Evolutionary conservation across 2,888 invertebrate species (phyloP).

Genomic region (Suillia variegata): DNA sequence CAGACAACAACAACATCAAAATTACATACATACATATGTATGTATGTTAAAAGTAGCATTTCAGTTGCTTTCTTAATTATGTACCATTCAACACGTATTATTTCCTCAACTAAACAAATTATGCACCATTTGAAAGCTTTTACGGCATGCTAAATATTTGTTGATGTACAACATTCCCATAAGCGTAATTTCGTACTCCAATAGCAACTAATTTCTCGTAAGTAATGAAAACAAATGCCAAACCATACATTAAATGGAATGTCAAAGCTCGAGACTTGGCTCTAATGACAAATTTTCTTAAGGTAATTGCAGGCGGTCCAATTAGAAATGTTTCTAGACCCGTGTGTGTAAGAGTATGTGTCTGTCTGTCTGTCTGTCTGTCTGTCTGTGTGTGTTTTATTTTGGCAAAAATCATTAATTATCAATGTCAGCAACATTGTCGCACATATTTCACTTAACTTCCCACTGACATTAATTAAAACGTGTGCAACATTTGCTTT

Average conservation of each 20-base stretch:
- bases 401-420: constrained; percentile 13
- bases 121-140: too few relatives aligned
- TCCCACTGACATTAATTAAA: constrained; percentile 49
- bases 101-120: too few relatives aligned
- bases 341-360: too few relatives aligned
- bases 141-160: too few relatives aligned
- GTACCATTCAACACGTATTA: too few relatives aligned
- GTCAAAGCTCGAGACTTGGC: background rate
- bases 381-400: background rate
- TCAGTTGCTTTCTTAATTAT: too few relatives aligned
- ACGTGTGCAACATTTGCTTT: constrained; percentile 26
- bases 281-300: background rate
- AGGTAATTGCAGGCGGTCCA: background rate
- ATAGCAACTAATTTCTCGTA: background rate
- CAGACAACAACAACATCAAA: too few relatives aligned
- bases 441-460: constrained; percentile 48
- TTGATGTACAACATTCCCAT: too few relatives aligned
- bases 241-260: constrained; percentile 27
- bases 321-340: background rate
- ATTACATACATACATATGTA: too few relatives aligned
- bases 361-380: too few relatives aligned
- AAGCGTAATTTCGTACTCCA: too few relatives aligned
- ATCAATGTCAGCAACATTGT: constrained; percentile 36
- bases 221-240: constrained; percentile 27
- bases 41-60: too few relatives aligned